Conservation (phyloP, 2,888 invertebrate species). For the Creontiades dilutus region DNA sequence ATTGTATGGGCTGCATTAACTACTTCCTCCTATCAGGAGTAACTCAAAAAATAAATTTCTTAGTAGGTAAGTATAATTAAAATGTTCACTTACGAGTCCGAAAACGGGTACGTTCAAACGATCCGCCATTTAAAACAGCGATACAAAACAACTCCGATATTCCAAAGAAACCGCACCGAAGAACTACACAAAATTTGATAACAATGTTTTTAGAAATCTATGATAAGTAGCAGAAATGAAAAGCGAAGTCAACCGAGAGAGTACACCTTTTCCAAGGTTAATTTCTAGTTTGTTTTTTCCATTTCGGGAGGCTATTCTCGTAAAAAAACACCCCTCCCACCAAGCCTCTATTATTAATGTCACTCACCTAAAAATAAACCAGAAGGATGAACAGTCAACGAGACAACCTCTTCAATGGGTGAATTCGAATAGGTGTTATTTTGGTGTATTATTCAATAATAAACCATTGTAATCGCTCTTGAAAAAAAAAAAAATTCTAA, state of each 20-base stretch:
- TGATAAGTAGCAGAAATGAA: neutral
- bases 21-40: no score
- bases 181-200: neutral
- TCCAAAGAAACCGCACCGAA: neutral
- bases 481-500: no score
- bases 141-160: neutral
- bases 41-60: neutral
- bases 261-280: neutral
- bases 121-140: neutral
- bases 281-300: conserved; percentile 21
- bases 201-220: no score
- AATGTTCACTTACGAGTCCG: neutral
- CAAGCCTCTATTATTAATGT: conserved; percentile 5
- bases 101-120: neutral
- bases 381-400: neutral
- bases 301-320: conserved; percentile 38
- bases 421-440: no score
- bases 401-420: neutral
- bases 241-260: neutral
- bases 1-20: no score
- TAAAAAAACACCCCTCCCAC: neutral
- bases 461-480: no score
- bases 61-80: neutral
- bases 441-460: no score
- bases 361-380: conserved; percentile 30